These are phyloP conservation scores for Metacarcinus magister DNA, from an alignment of 2,888 invertebrate species.

Conservation along the genomic window DNA sequence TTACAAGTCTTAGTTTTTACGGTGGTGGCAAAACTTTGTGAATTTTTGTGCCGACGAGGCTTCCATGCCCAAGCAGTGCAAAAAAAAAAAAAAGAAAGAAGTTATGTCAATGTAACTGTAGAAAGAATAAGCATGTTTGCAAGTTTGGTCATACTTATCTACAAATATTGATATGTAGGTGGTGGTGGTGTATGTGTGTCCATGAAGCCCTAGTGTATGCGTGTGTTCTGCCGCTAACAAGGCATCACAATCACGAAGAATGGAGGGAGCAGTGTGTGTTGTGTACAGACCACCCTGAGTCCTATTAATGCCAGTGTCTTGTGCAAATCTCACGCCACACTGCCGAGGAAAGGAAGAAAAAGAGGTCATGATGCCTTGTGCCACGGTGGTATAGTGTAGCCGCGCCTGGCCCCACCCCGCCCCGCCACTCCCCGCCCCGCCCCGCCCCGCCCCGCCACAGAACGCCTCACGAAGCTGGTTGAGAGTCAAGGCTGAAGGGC, in stretches of 20 bases:
- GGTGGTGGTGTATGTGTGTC: neutral
- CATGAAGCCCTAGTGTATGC: neutral
- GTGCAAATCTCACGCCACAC: neutral
- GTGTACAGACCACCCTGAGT: neutral
- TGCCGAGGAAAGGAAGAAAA: neutral
- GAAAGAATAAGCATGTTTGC: neutral
- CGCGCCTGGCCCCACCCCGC: neutral
- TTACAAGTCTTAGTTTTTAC: too few species aligned
- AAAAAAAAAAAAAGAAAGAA: neutral
- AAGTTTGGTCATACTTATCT: neutral
- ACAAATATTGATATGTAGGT: neutral
- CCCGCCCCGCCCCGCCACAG: neutral
- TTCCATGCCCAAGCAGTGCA: neutral
- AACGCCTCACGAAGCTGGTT: neutral
- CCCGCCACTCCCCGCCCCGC: neutral
- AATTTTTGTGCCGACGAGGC: too few species aligned
- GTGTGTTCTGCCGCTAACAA: neutral
- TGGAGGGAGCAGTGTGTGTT: neutral
- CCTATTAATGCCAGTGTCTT: neutral
- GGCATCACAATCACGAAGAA: neutral
- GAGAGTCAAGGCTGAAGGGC: neutral
- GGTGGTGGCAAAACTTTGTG: too few species aligned
- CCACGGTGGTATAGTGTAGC: neutral
- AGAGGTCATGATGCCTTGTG: neutral
- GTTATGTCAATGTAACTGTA: neutral